A percentile compares a stretch with the other conserved stretches of the same genome.
Evolutionary conservation across 2,888 invertebrate genomes (phyloP).

Genomic region (Homarus gammarus): DNA sequence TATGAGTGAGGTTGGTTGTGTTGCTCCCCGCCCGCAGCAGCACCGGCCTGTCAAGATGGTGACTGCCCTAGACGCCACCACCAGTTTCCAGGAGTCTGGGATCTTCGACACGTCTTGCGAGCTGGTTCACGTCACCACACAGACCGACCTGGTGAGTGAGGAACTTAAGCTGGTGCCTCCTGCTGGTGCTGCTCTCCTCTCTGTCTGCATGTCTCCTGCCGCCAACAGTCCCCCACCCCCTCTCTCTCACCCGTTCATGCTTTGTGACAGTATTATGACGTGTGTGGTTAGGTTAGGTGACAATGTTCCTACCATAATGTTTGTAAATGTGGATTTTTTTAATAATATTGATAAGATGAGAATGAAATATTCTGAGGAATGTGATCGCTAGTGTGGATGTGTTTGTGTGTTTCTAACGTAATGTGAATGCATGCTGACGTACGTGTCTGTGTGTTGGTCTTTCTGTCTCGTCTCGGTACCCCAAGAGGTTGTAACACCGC

Average conservation of each 20-base stretch:
- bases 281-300: not conserved
- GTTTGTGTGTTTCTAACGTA: slow-evolving; percentile 31
- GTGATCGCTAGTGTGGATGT: not conserved
- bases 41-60: slow-evolving; percentile 46
- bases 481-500: not conserved
- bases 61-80: slow-evolving; percentile 53
- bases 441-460: not conserved
- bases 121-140: slow-evolving; percentile 65
- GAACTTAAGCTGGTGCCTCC: not conserved
- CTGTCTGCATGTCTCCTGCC: not conserved
- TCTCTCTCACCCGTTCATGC: too few species aligned
- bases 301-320: not conserved
- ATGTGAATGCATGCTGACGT: not conserved
- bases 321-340: not conserved
- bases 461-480: not conserved
- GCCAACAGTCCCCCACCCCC: too few species aligned
- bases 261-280: not conserved
- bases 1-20: not conserved
- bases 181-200: not conserved
- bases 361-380: too few species aligned
- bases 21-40: not conserved
- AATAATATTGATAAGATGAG: not conserved
- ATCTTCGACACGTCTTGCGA: slow-evolving; percentile 76
- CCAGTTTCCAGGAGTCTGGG: slow-evolving; percentile 76
- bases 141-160: slow-evolving; percentile 63